phyloP scores from a whole-genome alignment of 2,797 vertebrate species.

The Malacoctenus gilli region DNA sequence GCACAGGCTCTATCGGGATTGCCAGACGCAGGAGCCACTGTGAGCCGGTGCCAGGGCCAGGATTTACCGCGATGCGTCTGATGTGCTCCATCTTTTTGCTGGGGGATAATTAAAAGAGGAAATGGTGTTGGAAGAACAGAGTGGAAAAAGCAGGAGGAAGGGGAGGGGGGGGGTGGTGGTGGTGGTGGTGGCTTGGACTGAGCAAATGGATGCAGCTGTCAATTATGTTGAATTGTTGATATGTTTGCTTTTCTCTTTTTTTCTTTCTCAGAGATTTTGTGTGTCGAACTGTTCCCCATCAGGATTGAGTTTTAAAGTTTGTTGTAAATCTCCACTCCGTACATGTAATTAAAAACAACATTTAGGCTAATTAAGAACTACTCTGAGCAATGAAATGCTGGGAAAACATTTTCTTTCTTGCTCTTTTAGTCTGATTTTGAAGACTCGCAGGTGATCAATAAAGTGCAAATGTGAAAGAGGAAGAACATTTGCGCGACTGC shows the following conservation, averaged over 20 bases:
- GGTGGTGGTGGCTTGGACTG: constrained; percentile 69
- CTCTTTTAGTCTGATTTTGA: constrained; percentile 17
- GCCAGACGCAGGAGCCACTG: constrained; percentile 82
- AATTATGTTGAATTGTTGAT: constrained; percentile 80
- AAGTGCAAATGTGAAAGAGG: not conserved
- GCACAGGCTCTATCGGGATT: constrained; percentile 80
- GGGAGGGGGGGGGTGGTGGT: constrained; percentile 18
- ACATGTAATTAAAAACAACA: constrained; percentile 57
- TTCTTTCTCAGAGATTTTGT: constrained; percentile 55
- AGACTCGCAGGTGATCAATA: constrained; percentile 32
- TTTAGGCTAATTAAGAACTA: constrained; percentile 61
- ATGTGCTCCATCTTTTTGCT: constrained; percentile 84
- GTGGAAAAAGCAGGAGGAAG: constrained; percentile 64
- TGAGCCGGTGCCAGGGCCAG: constrained; percentile 83
- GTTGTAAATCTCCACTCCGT: constrained; percentile 52
- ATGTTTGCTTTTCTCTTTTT: constrained; percentile 65
- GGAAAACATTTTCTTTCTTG: constrained; percentile 28
- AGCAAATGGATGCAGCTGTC: constrained; percentile 82
- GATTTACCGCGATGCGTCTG: constrained; percentile 83
- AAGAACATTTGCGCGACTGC: too few species aligned
- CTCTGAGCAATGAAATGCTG: constrained; percentile 39
- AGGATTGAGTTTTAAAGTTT: constrained; percentile 72
- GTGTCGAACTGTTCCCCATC: constrained; percentile 58
- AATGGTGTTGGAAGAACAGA: constrained; percentile 82
- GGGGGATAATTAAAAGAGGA: constrained; percentile 86